A percentile compares a stretch with the other conserved stretches of the same genome.
Conservation (phyloP, 2,797 vertebrate genomes). For the Neopelma chrysocephalum region DNA sequence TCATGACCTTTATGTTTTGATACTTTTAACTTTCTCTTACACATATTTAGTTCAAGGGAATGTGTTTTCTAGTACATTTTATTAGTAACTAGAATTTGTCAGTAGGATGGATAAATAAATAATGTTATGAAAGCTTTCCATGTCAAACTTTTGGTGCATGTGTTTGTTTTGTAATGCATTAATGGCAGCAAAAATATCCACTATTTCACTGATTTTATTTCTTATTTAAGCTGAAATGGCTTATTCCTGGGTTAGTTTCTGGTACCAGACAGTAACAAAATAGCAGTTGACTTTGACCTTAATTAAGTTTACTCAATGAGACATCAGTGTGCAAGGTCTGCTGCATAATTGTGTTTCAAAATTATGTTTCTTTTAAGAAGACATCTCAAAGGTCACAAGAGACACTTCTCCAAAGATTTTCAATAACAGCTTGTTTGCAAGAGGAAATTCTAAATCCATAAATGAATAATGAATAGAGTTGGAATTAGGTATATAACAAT, state of each 20-base stretch:
- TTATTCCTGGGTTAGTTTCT: neutral
- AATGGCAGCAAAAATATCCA: neutral
- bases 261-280: neutral
- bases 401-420: neutral
- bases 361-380: slow-evolving; percentile 15
- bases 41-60: neutral
- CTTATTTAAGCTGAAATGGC: neutral
- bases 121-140: neutral
- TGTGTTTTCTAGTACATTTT: neutral
- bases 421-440: slow-evolving; percentile 19
- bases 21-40: neutral
- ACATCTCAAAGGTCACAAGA: slow-evolving; percentile 24
- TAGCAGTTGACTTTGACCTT: slow-evolving; percentile 15
- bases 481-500: neutral
- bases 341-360: slow-evolving; percentile 32
- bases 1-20: neutral
- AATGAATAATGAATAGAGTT: slow-evolving; percentile 43
- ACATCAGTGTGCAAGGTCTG: neutral
- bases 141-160: neutral
- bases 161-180: neutral
- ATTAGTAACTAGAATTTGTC: neutral
- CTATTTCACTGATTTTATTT: neutral
- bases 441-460: slow-evolving; percentile 41
- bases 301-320: neutral
- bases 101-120: neutral